A percentile compares a stretch with the other conserved stretches of the same genome.
Conservation (phyloP, 2,888 invertebrate species). For the Dryomyza anilis region DNA sequence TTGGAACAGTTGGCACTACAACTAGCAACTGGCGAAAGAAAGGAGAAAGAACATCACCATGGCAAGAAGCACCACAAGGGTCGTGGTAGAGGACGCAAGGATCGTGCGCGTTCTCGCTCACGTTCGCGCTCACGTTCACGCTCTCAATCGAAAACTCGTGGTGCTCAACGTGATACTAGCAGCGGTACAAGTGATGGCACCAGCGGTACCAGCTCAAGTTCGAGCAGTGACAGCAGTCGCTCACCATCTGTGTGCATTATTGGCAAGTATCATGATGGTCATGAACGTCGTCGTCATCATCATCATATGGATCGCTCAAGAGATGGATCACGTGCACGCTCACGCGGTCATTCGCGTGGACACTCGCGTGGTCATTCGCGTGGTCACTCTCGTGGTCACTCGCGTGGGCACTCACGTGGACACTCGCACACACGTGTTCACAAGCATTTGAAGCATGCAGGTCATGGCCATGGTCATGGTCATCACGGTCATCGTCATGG, state of each 20-base stretch:
- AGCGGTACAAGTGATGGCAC: slow-evolving; percentile 17
- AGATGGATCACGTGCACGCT: slow-evolving; percentile 25
- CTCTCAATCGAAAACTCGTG: slow-evolving; percentile 32
- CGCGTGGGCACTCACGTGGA: slow-evolving; percentile 29
- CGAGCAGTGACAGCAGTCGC: slow-evolving; percentile 1
- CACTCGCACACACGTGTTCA: slow-evolving; percentile 34
- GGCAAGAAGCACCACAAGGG: slow-evolving; percentile 31
- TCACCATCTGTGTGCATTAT: background rate
- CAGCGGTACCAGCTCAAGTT: slow-evolving; percentile 36
- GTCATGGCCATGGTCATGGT: background rate
- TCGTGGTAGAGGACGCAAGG: slow-evolving; percentile 12
- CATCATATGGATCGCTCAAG: slow-evolving; percentile 30
- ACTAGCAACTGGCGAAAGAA: background rate
- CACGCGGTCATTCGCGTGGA: slow-evolving; percentile 13
- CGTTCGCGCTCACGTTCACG: slow-evolving; percentile 32
- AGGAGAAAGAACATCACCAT: background rate
- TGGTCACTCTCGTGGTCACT: slow-evolving; percentile 34
- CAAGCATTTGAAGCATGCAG: slow-evolving; percentile 27
- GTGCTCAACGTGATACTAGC: background rate
- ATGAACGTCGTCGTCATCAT: slow-evolving; percentile 14
- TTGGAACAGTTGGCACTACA: slow-evolving; percentile 29
- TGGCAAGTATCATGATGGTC: background rate
- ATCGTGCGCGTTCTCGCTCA: slow-evolving; percentile 34
- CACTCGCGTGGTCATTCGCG: slow-evolving; percentile 26
- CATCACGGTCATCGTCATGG: background rate